A percentile compares a stretch with the other conserved stretches of the same genome.
These are phyloP conservation scores for Psittacara wagleri DNA, from an alignment of 2,113 vertebrate genomes.

Conservation along the genomic window DNA sequence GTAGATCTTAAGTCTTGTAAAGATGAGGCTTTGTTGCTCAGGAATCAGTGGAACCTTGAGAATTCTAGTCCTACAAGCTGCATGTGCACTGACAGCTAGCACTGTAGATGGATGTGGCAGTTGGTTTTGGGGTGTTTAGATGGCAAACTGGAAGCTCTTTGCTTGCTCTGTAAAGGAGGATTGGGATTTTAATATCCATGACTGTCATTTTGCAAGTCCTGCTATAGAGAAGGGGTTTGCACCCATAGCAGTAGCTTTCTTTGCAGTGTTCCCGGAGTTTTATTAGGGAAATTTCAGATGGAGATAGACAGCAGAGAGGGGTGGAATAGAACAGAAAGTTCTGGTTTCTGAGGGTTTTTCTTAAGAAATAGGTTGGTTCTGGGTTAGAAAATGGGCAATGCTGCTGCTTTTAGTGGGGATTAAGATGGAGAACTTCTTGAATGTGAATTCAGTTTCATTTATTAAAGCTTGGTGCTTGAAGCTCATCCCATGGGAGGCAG, in stretches of 20 bases:
- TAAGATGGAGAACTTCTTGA: background rate
- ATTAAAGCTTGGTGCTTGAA: background rate
- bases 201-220: background rate
- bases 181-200: background rate
- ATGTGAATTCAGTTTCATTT: background rate
- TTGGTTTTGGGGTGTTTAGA: background rate
- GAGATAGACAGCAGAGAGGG: background rate
- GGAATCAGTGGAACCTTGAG: background rate
- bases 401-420: background rate
- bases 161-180: background rate
- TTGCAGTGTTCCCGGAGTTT: background rate
- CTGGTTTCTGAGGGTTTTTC: background rate
- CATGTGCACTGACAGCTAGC: background rate
- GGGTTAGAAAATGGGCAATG: background rate
- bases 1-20: background rate
- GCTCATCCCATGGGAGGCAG: background rate
- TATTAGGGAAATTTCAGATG: background rate
- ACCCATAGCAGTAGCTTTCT: background rate
- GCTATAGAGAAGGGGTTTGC: background rate
- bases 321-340: background rate
- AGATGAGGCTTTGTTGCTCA: background rate
- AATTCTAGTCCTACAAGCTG: background rate
- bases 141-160: background rate
- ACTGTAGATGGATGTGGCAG: accelerated
- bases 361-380: background rate